Evolutionary conservation across 2,797 vertebrate genomes (phyloP), one percentile per base, ranked within the genome.

Genomic region (Acrocephalus scirpaceus): DNA sequence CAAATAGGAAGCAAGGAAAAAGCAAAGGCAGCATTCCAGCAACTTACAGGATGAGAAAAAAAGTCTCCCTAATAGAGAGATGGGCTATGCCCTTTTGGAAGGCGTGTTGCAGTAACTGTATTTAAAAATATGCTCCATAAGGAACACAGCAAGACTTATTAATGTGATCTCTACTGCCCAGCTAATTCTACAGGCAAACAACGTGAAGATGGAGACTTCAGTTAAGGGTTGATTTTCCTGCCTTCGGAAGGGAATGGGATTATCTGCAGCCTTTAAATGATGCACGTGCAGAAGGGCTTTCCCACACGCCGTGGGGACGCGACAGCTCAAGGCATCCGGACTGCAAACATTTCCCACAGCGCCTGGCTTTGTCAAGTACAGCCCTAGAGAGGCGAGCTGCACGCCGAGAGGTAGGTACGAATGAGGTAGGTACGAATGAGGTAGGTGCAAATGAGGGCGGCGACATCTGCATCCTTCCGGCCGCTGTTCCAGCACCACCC

Each of bases 281-380:
- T 0, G 4, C 61, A 0, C 0, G 2, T 1, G 18, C 70, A 29
- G 42, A 17, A 42, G 66, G 58, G 18, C 23, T 48, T 67, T 54
- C 36, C n/a, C 9, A 3, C 3, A 2, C 0, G 5, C 0, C 5
- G 27, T 4, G 5, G 20, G 22, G 79, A 25, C 2, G 16, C 15
- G 3, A 3, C 18, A 14, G 62, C 70, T 29, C 44, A 1, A 13
- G n/a, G 8, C 26, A 6, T 19, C 6, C 0, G 3, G 42, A 8
- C 25, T 5, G 17, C 0, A 5, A 47, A 32, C 50, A 2, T 10
- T 34, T 47, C 51, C 61, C 38, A 4, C 29, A 36, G 44, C 4
- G 10, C 26, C 72, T 48, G 22, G 19, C 12, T 32, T 13, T 34
- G 19, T 3, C 64, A 3, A 4, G 42, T 0, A 2, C 17, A 9